phyloP scores from a whole-genome alignment of 2,888 invertebrate genomes.

The Xestia sexstrigata region DNA sequence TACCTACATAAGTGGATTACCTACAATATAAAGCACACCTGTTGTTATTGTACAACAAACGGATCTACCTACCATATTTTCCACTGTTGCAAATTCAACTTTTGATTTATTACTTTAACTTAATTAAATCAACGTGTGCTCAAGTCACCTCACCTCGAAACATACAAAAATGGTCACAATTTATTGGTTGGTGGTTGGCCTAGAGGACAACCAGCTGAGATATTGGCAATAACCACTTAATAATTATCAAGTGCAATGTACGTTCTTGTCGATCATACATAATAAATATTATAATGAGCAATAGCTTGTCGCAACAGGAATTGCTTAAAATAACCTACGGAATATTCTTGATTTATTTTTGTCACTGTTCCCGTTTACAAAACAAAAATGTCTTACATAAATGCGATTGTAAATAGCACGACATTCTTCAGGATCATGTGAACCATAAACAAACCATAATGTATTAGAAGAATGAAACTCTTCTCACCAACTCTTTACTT shows the following conservation, averaged over 20 bases:
- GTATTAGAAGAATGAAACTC: background rate
- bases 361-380: background rate
- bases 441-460: background rate
- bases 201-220: constrained; percentile 25
- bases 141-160: constrained; percentile 34
- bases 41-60: background rate
- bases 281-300: background rate
- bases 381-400: background rate
- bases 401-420: background rate
- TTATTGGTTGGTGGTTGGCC: background rate
- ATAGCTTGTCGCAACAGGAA: background rate
- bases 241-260: constrained; percentile 3
- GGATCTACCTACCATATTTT: background rate
- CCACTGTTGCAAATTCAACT: background rate
- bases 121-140: constrained; percentile 9
- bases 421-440: background rate
- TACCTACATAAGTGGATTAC: no score
- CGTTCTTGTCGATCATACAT: background rate
- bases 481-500: background rate
- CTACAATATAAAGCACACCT: no score
- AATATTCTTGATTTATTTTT: constrained; percentile 4
- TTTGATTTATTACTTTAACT: constrained; percentile 1
- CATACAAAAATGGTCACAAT: constrained; percentile 44
- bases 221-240: constrained; percentile 31
- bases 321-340: background rate